These are phyloP conservation scores for Nannospalax galili DNA, from an alignment of 2,113 vertebrate genomes.

Conservation along the genomic window DNA sequence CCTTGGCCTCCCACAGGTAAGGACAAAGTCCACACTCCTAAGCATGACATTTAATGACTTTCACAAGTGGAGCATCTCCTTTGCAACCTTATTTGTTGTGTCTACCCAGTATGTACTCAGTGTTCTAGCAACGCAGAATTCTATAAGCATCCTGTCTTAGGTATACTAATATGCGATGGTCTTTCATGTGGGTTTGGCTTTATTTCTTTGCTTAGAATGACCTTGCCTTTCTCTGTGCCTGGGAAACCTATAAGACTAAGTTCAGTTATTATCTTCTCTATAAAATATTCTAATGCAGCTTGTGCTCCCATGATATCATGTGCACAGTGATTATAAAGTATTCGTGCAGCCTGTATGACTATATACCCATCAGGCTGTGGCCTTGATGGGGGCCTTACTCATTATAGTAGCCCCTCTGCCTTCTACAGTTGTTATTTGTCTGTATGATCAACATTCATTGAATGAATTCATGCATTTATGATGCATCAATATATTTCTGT, in stretches of 20 bases:
- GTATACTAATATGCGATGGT: background rate
- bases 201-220: constrained; percentile 58
- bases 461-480: constrained; percentile 28
- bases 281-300: background rate
- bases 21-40: background rate
- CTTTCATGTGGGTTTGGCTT: constrained; percentile 57
- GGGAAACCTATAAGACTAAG: constrained; percentile 54
- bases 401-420: background rate
- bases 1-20: background rate
- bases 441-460: background rate
- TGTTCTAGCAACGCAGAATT: constrained; percentile 62
- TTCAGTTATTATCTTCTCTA: background rate
- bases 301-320: background rate
- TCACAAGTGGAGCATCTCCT: constrained; percentile 17
- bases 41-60: background rate
- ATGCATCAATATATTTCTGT: constrained; percentile 24
- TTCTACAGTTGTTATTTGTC: background rate
- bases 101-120: constrained; percentile 10
- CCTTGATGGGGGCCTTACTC: background rate
- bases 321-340: background rate
- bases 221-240: constrained; percentile 44
- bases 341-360: background rate
- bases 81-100: constrained; percentile 4
- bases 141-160: background rate
- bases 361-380: background rate